phyloP scores from a whole-genome alignment of 2,113 vertebrate genomes.

The Sterrhoptilus dennistouni region DNA sequence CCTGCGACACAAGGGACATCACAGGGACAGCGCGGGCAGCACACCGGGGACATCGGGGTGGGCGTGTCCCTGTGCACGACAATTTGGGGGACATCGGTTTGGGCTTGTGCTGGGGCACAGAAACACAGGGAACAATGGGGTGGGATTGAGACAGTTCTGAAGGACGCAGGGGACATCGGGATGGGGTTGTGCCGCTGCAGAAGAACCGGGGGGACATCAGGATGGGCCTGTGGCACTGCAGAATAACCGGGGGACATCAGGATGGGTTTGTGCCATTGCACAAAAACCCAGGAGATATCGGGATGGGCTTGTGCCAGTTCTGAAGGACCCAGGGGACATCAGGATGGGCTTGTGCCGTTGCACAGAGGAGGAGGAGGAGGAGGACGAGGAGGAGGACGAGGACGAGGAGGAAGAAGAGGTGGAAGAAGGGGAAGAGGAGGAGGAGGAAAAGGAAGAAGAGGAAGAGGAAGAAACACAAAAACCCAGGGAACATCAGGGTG shows the following conservation, averaged over 20 bases:
- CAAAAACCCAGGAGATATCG: fast-evolving
- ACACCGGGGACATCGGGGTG: fast-evolving
- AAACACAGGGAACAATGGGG: too few species aligned
- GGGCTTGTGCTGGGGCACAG: fast-evolving
- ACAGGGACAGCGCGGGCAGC: fast-evolving
- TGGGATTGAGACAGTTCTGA: not conserved
- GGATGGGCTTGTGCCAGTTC: not conserved
- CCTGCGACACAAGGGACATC: fast-evolving
- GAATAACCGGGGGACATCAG: too few species aligned
- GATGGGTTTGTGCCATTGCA: too few species aligned
- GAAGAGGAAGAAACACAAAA: too few species aligned
- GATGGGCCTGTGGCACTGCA: too few species aligned
- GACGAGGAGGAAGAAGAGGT: too few species aligned
- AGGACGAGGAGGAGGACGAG: too few species aligned
- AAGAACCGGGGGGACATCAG: not conserved
- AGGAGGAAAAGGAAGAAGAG: too few species aligned
- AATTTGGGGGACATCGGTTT: too few species aligned
- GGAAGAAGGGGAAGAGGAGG: too few species aligned
- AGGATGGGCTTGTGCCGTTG: fast-evolving
- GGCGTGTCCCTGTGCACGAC: fast-evolving
- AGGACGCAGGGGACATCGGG: fast-evolving
- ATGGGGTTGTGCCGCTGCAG: too few species aligned
- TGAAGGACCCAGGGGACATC: not conserved
- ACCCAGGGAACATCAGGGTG: fast-evolving
- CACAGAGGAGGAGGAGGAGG: too few species aligned